phyloP scores from a whole-genome alignment of 2,888 invertebrate species.

The Caradrina kadenii region DNA sequence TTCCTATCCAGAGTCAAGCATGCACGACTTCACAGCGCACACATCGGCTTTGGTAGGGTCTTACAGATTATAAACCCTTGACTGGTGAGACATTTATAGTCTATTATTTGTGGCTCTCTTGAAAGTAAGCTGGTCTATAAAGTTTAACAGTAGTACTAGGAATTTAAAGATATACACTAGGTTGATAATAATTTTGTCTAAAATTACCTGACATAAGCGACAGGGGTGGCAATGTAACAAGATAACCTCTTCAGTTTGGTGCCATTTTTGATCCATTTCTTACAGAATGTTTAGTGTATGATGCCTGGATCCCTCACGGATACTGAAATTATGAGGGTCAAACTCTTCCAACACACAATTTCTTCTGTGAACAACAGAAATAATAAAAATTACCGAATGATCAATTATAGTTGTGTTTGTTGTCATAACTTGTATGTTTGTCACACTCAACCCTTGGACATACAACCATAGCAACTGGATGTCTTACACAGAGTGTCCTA shows the following conservation, averaged over 20 bases:
- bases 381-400: neutral
- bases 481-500: conserved; percentile 87
- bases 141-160: neutral
- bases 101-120: neutral
- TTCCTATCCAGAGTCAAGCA: conserved; percentile 89
- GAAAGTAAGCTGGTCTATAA: neutral
- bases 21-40: conserved; percentile 76
- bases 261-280: neutral
- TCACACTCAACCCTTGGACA: conserved; percentile 87
- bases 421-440: conserved; percentile 60
- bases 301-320: neutral
- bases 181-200: neutral
- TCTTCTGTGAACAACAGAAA: conserved; percentile 26
- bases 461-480: conserved; percentile 72
- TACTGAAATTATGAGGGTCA: neutral
- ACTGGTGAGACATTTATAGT: neutral
- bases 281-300: neutral
- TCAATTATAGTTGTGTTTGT: neutral
- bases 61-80: neutral
- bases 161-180: no score
- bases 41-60: conserved; percentile 90
- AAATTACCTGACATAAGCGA: conserved; percentile 17
- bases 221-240: neutral
- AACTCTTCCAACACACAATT: neutral
- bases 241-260: conserved; percentile 6